Base-by-base conservation (phyloP, 1,140 invertebrate genomes). In the Brachionus angularis region DNA sequence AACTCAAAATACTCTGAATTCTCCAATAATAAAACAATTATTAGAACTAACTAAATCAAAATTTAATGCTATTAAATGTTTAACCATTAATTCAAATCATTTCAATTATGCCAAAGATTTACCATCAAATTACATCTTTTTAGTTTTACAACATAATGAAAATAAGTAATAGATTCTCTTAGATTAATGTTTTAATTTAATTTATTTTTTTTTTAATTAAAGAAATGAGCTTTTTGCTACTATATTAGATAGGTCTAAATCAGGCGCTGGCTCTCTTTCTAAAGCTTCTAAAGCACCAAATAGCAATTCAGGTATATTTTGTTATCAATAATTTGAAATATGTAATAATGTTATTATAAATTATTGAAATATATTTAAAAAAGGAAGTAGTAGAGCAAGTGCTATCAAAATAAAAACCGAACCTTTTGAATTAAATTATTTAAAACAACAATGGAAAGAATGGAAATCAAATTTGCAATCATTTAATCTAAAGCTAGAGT, bases 361-460 rank as follows among this genome's bases (percentile, higher is more conserved):
- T n/a, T n/a, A n/a, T n/a, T n/a, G n/a, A n/a, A n/a, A n/a, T n/a
- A n/a, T n/a, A n/a, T n/a, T n/a, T n/a, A n/a, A n/a, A n/a, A n/a
- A n/a, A n/a, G 33, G 53, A 23, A 31, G 39, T 39, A 31, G 39
- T 14, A 67, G 36, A 67, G 62, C 62, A 10, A 23, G 39, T 2
- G 21, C 21, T 29, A 18, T 67, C 12, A 67, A 49, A 49, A 18
- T 67, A 2, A 67, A 67, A 67, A 67, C 42, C 12, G 62, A 67
- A 10, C 62, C 62, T 12, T 67, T 67, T 21, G 62, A 67, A 16
- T 14, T 67, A 0, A 50, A 33, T 27, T 50, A 67, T 67, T 29
- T 67, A 27, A 18, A 33, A 18, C 62, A 67, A 36, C 62, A 67
- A 50, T 67, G 62, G 62, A 67, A 67, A 67, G 62, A 67, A 1